Evolutionary conservation across 1,140 invertebrate species (phyloP), one percentile per base, ranked within the genome.

Genomic region (Penaeus chinensis): DNA sequence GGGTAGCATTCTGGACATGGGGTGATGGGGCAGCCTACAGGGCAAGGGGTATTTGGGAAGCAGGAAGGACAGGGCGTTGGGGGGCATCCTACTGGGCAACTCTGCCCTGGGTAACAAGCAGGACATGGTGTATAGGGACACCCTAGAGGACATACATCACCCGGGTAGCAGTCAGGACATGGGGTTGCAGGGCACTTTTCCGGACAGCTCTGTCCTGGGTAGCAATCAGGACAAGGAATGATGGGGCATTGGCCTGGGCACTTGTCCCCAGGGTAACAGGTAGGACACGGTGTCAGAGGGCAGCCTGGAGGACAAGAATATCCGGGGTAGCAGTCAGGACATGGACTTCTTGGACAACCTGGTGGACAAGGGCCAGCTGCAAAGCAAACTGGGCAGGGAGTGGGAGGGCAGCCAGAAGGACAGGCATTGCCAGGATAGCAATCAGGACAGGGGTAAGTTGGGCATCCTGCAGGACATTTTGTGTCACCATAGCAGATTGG

Each of bases 201-300:
- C 42, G 82, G 82, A 20, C 82, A 83, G 18, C 37, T 74, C n/a
- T 83, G 65, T 54, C 82, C 82, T 22, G 47, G 24, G 13, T 83
- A 83, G 82, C 82, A 83, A 8, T 47, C 54, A 24, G 82, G 82
- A 54, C 82, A 83, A 24, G 66, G 82, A 20, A 32, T 83, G 54
- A 24, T 4, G 19, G 82, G 65, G 24, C 82, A 83, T 27, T 54
- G 65, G 5, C 11, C 24, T 11, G 82, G 82, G 27, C 82, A 83
- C 74, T n/a, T 19, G 4, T 83, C 69, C 32, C 82, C 82, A 20
- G 69, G 82, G 27, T 84, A 84, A 16, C 82, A 84, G 13, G 54
- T 54, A n/a, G 82, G 82, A 62, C 82, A 84, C n/a, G 82, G 69
- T 27, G 82, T 84, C n/a, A 54, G 11, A 20, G 82, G 82, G 62